Evolutionary conservation across 2,888 invertebrate species (phyloP), one percentile per base, ranked within the genome.

Genomic region (Calameuta idolon): DNA sequence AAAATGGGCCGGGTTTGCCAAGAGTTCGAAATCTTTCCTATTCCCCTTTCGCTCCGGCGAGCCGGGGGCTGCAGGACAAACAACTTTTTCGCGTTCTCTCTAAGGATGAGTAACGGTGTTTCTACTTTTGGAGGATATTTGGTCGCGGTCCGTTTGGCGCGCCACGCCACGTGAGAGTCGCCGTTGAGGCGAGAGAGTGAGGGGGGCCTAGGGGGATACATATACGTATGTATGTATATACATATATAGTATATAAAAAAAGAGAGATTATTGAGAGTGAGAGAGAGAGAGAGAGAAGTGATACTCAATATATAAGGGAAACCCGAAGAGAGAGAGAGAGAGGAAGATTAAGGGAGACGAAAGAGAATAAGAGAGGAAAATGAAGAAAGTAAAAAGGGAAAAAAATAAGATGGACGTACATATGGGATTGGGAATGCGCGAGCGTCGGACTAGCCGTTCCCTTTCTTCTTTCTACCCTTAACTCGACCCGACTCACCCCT

Each of bases 11-110:
- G 85, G 84, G 83, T 87, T 87, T 90, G 89, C 90, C 89, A 89
- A 90, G 85, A 89, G 87, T 87, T 87, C 80, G 84, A 86, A 87
- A 88, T 87, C 87, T 87, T 84, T 79, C 71, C 75, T 77, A 75
- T 77, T 23, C 81, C 83, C 82, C 83, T 84, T 83, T 79, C 78
- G 78, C 81, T 78, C 75, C 77, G 80, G 80, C 85, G 82, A 84
- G 83, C 84, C 84, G 82, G 81, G 83, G 86, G 86, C 86, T 86
- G 86, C 88, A 87, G 88, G 90, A 88, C 89, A 89, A 90, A 90
- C 90, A 89, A 90, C 89, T 90, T 89, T 87, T 88, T 90, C 87
- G 86, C 87, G 85, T 86, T 86, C 86, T 83, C 84, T 83, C 83
- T 82, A 85, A 86, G 84, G 83, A 88, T 88, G 87, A 87, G 81